Evolutionary conservation across 2,888 invertebrate species (phyloP).

Genomic region (Molanna angustata): DNA sequence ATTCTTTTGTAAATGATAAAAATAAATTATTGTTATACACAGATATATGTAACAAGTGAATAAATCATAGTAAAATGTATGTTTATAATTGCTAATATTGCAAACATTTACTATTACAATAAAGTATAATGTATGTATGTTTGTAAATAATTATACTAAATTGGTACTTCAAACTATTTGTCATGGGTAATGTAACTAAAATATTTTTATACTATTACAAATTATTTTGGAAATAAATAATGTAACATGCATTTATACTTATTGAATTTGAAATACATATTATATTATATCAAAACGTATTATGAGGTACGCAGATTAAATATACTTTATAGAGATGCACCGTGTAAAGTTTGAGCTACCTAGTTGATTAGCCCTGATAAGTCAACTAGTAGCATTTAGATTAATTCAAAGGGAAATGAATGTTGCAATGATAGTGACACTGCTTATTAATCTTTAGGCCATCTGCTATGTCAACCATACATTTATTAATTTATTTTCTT

Average conservation of each 20-base stretch:
- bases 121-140: not conserved
- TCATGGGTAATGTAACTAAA: not conserved
- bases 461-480: no score
- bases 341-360: no score
- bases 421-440: no score
- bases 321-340: no score
- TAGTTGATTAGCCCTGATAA: no score
- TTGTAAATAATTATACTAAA: not conserved
- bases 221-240: not conserved
- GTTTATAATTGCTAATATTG: conserved; percentile 29
- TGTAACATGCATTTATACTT: not conserved
- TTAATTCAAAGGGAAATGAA: no score
- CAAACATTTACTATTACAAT: conserved; percentile 24
- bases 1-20: conserved; percentile 24
- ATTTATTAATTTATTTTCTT: no score
- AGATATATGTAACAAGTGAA: conserved; percentile 19
- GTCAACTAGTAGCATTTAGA: no score
- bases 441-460: no score
- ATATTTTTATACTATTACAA: not conserved
- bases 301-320: no score
- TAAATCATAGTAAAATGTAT: conserved; percentile 22
- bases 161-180: not conserved
- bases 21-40: conserved; percentile 20
- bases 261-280: no score
- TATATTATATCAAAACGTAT: no score